phyloP scores from a whole-genome alignment of 2,888 invertebrate species.

The Molanna angustata region DNA sequence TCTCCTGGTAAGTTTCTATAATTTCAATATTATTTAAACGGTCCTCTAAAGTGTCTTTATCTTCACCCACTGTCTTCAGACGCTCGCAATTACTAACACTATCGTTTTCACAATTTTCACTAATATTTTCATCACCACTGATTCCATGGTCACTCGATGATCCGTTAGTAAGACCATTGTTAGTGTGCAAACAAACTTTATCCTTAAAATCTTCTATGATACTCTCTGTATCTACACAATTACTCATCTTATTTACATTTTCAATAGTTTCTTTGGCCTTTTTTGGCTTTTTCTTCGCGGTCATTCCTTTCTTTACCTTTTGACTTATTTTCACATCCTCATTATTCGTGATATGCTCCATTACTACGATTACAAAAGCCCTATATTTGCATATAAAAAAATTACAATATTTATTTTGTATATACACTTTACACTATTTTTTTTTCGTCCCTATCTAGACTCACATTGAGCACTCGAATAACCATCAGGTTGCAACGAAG shows the following conservation, averaged over 20 bases:
- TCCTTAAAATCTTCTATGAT: slow-evolving; percentile 19
- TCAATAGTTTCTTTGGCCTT: slow-evolving; percentile 27
- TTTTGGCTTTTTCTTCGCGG: slow-evolving; percentile 27
- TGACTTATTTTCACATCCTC: slow-evolving; percentile 16
- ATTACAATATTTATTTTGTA: slow-evolving; percentile 1
- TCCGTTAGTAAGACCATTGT: slow-evolving; percentile 24
- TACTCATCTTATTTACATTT: slow-evolving; percentile 18
- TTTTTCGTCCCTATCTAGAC: slow-evolving; percentile 24
- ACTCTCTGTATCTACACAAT: neutral
- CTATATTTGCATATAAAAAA: neutral
- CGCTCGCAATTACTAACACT: slow-evolving; percentile 14
- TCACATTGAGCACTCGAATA: slow-evolving; percentile 13
- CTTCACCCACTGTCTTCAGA: slow-evolving; percentile 3
- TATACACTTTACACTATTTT: slow-evolving; percentile 9
- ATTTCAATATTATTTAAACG: slow-evolving; percentile 18
- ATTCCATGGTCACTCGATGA: slow-evolving; percentile 14
- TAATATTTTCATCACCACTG: slow-evolving; percentile 13
- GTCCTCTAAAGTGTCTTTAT: slow-evolving; percentile 8
- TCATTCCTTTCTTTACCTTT: slow-evolving; percentile 19
- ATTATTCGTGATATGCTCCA: slow-evolving; percentile 26
- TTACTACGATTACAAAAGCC: no score
- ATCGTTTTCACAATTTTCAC: slow-evolving; percentile 17
- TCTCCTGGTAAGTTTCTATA: slow-evolving; percentile 4
- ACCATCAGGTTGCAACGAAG: slow-evolving; percentile 26
- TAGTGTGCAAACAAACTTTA: slow-evolving; percentile 22